Conservation (phyloP, 2,797 vertebrate genomes). For the Poecilia gillii region DNA sequence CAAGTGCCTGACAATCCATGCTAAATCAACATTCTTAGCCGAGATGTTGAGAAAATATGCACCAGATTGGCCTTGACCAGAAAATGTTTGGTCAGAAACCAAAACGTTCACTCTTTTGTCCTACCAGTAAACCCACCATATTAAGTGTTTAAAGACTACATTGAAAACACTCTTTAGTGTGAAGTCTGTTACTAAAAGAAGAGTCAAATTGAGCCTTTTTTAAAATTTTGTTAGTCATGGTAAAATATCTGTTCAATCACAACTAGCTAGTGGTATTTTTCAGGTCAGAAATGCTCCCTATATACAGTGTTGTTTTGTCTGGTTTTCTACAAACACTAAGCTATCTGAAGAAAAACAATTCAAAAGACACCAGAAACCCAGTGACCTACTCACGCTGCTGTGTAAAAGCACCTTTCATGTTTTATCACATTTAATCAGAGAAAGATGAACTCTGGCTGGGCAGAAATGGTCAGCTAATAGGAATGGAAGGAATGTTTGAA, state of each 20-base stretch:
- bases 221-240: background rate
- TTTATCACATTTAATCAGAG: constrained; percentile 62
- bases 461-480: constrained; percentile 53
- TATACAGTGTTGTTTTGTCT: constrained; percentile 9
- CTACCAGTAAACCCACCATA: too few relatives aligned
- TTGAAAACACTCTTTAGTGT: background rate
- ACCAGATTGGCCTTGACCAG: background rate
- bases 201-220: too few relatives aligned
- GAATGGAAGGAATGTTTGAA: constrained; percentile 73
- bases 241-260: background rate
- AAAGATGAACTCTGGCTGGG: constrained; percentile 51
- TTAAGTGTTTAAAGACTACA: background rate
- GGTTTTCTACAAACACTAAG: constrained; percentile 18
- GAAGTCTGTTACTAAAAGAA: background rate
- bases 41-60: background rate
- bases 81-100: background rate
- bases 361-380: constrained; percentile 29
- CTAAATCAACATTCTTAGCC: background rate
- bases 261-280: background rate
- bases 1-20: background rate
- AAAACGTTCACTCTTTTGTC: background rate
- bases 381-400: constrained; percentile 54
- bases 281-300: background rate
- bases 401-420: constrained; percentile 63
- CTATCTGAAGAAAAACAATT: constrained; percentile 17